phyloP scores from a whole-genome alignment of 2,113 vertebrate species.

The Platysteira castanea region DNA sequence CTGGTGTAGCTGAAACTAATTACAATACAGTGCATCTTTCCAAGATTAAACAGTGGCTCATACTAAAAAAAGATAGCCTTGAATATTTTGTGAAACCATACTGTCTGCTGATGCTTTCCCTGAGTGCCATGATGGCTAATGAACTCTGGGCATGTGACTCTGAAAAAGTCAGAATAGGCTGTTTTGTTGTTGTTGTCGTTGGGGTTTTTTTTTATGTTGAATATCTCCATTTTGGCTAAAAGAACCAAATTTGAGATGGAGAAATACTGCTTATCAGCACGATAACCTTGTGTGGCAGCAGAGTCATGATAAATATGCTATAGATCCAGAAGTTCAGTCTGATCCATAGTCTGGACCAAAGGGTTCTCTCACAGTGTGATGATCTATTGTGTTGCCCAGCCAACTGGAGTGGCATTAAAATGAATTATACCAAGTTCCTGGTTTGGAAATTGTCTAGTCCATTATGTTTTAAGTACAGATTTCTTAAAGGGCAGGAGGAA shows the following conservation, averaged over 20 bases:
- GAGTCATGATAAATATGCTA: neutral
- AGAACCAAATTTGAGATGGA: neutral
- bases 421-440: conserved; percentile 39
- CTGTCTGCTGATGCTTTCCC: neutral
- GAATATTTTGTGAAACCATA: neutral
- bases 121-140: neutral
- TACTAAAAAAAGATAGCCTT: neutral
- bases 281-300: conserved; percentile 7
- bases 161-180: neutral
- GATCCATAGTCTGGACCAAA: conserved; percentile 38
- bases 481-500: conserved; percentile 39
- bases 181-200: no score
- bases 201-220: neutral
- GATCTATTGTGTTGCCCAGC: conserved; percentile 46
- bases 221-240: conserved; percentile 1
- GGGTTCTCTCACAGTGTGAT: neutral
- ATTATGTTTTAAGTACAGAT: conserved; percentile 43
- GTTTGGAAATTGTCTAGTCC: conserved; percentile 44
- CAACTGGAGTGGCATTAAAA: conserved; percentile 45
- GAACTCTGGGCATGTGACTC: neutral
- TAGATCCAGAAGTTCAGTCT: neutral
- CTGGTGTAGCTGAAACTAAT: neutral
- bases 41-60: neutral
- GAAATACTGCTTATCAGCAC: neutral
- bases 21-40: neutral